These are phyloP conservation scores for Xerus inauris DNA, from an alignment of 2,113 vertebrate species.

Conservation along the genomic window DNA sequence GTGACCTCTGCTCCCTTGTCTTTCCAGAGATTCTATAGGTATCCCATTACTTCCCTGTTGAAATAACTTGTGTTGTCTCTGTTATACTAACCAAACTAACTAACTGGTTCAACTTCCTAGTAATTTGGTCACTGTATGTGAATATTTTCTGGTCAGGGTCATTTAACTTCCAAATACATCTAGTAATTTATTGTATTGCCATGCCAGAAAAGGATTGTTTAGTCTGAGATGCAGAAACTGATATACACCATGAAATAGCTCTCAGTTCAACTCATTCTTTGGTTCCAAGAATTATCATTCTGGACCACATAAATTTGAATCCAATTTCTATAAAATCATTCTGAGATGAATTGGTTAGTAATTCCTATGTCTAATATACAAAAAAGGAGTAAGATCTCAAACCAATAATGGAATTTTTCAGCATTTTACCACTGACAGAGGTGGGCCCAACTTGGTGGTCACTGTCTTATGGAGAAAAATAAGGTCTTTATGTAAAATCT, in stretches of 20 bases:
- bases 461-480: background rate
- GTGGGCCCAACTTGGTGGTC: background rate
- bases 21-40: background rate
- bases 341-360: background rate
- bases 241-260: background rate
- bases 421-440: background rate
- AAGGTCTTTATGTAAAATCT: background rate
- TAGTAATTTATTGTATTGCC: background rate
- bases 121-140: background rate
- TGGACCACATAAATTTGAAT: background rate
- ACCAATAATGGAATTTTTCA: background rate
- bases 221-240: background rate
- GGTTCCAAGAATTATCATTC: background rate
- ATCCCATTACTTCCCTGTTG: background rate
- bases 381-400: background rate
- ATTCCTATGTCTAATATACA: background rate
- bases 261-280: background rate
- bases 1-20: background rate
- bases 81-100: background rate
- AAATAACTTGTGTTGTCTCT: background rate
- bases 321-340: background rate
- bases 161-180: constrained; percentile 34
- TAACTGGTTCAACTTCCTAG: background rate
- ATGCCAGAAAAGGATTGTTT: background rate
- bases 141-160: background rate